Percentiles rank a stretch among this genome's conserved stretches.
Conservation (phyloP, 1,140 invertebrate species). For the Pseudobourletiella spinata region DNA sequence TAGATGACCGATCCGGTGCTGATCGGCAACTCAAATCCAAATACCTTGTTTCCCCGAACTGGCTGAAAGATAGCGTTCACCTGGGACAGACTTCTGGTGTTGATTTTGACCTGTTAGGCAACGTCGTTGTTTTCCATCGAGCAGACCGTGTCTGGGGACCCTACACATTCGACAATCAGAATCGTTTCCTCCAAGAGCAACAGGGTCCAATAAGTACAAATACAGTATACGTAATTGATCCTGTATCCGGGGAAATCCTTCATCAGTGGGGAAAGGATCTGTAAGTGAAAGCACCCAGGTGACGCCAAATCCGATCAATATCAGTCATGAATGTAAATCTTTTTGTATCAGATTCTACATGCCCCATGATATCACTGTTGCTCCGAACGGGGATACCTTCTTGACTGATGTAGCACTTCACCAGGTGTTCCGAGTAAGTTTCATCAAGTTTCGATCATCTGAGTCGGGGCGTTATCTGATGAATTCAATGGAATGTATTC, state of each 20-base stretch:
- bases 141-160: constrained; percentile 60
- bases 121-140: constrained; percentile 76
- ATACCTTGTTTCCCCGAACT: constrained; percentile 13
- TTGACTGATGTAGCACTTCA: constrained; percentile 88
- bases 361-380: constrained; percentile 86
- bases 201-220: constrained; percentile 60
- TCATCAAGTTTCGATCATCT: neutral
- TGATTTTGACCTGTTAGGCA: constrained; percentile 59
- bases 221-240: constrained; percentile 64
- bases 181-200: constrained; percentile 51
- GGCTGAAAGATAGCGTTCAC: constrained; percentile 40
- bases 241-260: constrained; percentile 57
- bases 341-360: constrained; percentile 81
- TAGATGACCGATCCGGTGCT: neutral
- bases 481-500: neutral
- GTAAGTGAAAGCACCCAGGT: constrained; percentile 48
- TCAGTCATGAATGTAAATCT: too few species aligned
- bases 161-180: constrained; percentile 53
- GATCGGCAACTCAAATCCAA: constrained; percentile 14
- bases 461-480: too few species aligned
- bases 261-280: constrained; percentile 68
- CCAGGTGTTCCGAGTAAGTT: constrained; percentile 64
- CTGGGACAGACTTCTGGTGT: constrained; percentile 74
- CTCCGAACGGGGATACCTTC: constrained; percentile 72
- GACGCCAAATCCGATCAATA: too few species aligned